Percentiles rank a stretch among this genome's conserved stretches.
These are phyloP conservation scores for Euplagia quadripunctaria DNA, from an alignment of 2,888 invertebrate species.

Conservation along the genomic window DNA sequence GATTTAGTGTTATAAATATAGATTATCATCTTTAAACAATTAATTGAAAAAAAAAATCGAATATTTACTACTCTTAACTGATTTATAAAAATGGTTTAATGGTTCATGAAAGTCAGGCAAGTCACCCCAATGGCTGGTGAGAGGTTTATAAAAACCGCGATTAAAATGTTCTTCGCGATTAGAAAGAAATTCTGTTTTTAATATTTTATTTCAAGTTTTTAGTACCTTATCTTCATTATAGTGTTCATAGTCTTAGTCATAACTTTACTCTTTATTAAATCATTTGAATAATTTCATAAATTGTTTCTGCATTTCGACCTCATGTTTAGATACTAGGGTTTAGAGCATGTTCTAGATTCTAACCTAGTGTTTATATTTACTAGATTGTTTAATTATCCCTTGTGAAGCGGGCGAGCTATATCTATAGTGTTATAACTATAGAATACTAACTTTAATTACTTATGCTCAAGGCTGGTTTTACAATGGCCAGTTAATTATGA, in stretches of 20 bases:
- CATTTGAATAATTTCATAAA: slow-evolving; percentile 5
- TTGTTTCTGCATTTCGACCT: slow-evolving; percentile 8
- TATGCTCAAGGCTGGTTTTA: not conserved
- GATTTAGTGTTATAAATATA: too few species aligned
- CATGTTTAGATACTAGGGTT: slow-evolving; percentile 13
- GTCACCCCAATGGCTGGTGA: not conserved
- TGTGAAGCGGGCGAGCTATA: slow-evolving; percentile 76
- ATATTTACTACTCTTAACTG: not conserved
- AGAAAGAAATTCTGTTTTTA: not conserved
- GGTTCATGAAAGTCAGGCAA: not conserved
- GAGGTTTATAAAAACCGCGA: not conserved
- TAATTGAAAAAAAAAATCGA: too few species aligned
- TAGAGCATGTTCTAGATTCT: slow-evolving; percentile 72
- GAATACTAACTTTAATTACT: slow-evolving; percentile 6
- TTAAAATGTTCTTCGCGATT: not conserved
- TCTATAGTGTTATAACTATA: slow-evolving; percentile 20
- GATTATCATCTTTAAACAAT: too few species aligned
- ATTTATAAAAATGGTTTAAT: not conserved
- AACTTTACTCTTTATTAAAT: not conserved
- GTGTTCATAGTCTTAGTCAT: slow-evolving; percentile 9
- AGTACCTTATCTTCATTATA: not conserved
- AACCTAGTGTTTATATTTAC: slow-evolving; percentile 44
- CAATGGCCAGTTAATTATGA: not conserved
- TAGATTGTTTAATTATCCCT: slow-evolving; percentile 49
- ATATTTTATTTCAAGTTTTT: not conserved